phyloP scores from a whole-genome alignment of 2,888 invertebrate genomes.

The Limnephilus marmoratus region DNA sequence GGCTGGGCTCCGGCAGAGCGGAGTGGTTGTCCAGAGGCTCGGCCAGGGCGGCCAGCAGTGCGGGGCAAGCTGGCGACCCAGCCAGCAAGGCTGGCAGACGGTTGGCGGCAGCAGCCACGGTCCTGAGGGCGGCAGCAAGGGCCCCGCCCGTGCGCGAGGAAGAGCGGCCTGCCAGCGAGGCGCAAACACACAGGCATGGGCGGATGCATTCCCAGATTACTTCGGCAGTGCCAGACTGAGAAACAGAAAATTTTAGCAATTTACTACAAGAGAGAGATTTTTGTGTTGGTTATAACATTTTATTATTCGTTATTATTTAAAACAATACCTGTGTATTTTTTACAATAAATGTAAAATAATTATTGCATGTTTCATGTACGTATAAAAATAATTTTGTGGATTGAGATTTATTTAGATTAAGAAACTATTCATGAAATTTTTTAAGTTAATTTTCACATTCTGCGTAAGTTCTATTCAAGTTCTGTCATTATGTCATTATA shows the following conservation, averaged over 20 bases:
- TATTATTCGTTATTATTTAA: too few species aligned
- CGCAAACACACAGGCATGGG: constrained; percentile 51
- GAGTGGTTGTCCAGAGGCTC: constrained; percentile 72
- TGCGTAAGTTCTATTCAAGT: too few species aligned
- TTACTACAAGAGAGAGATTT: background rate
- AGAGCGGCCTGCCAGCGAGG: constrained; percentile 38
- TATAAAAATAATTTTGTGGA: too few species aligned
- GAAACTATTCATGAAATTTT: too few species aligned
- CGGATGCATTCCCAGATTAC: constrained; percentile 60
- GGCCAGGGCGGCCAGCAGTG: constrained; percentile 72
- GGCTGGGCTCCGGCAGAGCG: constrained; percentile 68
- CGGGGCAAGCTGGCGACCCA: constrained; percentile 62
- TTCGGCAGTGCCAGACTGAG: constrained; percentile 60
- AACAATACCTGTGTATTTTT: too few species aligned
- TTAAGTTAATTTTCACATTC: too few species aligned
- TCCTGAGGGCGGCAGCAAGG: constrained; percentile 53
- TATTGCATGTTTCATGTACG: too few species aligned
- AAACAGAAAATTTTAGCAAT: background rate
- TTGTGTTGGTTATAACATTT: too few species aligned
- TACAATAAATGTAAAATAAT: too few species aligned
- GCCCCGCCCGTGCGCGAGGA: constrained; percentile 52
- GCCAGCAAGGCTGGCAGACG: constrained; percentile 65
- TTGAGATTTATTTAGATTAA: too few species aligned
- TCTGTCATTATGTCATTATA: too few species aligned
- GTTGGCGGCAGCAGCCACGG: constrained; percentile 55